Conservation (phyloP, 2,113 vertebrate genomes). For the Hirundichthys speculiger region DNA sequence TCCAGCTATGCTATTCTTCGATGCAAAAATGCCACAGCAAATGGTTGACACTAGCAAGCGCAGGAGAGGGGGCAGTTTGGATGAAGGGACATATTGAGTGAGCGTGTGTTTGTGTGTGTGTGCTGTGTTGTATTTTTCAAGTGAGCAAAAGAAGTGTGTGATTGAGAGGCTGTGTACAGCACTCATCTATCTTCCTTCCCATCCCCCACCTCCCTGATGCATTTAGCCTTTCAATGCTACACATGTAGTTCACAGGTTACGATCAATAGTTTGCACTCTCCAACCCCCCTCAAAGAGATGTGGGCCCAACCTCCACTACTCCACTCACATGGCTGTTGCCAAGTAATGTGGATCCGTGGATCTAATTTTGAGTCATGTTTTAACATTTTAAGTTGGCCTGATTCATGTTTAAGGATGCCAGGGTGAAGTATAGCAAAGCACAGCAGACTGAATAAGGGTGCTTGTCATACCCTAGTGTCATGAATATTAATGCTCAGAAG, state of each 20-base stretch:
- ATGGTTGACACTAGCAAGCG: slow-evolving; percentile 36
- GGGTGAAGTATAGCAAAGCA: too few relatives aligned
- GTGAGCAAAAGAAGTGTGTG: slow-evolving; percentile 21
- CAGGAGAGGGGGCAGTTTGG: slow-evolving; percentile 26
- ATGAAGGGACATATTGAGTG: slow-evolving; percentile 19
- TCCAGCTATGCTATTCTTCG: slow-evolving; percentile 57
- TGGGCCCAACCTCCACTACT: slow-evolving; percentile 26
- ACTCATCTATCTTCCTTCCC: slow-evolving; percentile 7
- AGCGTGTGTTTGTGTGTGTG: slow-evolving; percentile 7
- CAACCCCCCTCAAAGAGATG: slow-evolving; percentile 39
- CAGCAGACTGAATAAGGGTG: too few relatives aligned
- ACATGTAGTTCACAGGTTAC: slow-evolving; percentile 75
- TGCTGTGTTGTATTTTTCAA: slow-evolving; percentile 21
- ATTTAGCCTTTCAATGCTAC: slow-evolving; percentile 61
- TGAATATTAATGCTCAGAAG: too few relatives aligned
- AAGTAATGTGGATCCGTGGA: slow-evolving; percentile 54
- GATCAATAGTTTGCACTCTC: slow-evolving; percentile 65
- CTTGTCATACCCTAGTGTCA: too few relatives aligned
- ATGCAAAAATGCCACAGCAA: slow-evolving; percentile 51
- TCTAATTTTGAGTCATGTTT: slow-evolving; percentile 6
- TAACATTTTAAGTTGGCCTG: not conserved
- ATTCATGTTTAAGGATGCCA: too few relatives aligned
- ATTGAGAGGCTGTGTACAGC: slow-evolving; percentile 38
- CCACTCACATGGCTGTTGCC: slow-evolving; percentile 49
- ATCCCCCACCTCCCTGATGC: slow-evolving; percentile 31